Evolutionary conservation across 2,113 vertebrate species (phyloP), one percentile per base, ranked within the genome.

Genomic region (Xerus inauris): DNA sequence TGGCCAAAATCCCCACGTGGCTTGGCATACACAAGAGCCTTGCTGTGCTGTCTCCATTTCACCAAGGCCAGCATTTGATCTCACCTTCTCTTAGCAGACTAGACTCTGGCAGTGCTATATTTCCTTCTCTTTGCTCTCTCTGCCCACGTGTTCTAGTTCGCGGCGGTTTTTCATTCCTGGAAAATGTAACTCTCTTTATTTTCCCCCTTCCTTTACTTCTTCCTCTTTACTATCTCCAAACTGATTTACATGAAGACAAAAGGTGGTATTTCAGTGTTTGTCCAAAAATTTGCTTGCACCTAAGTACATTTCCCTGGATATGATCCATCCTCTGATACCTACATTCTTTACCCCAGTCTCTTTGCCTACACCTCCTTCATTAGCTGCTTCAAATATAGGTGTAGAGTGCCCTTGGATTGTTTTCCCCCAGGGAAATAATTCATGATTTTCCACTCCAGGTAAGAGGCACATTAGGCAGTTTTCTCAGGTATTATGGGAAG

Each of bases 51-150:
- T 69, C 49, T 92, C 26, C 45, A 76, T 94, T 1, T 97, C 73
- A 79, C 72, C 47, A 38, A 92, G 67, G 59, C 38, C 38, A 87
- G 42, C 26, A 9, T 90, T 97, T 96, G 85, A 89, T 97, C 91
- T 91, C 62, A 11, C 10, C 69, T 84, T 96, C 62, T 94, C 73
- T 91, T 49, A 77, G 59, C 62, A 93, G 87, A 87, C 59, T 40
- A 65, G 3, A 54, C 86, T 84, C 72, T 67, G 67, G 65, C 51
- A 77, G 6, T 26, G 7, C 6, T 87, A 30, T 13, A 0, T 22
- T 11, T 19, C 84, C 91, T 92, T 69, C 62, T 62, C 38, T 84
- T 54, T n/a, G 3, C 5, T 90, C 32, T 79, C 64, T 82, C 47
- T 67, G 22, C 30, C 10, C 12, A 64, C 72, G 40, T 5, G 0